Conservation (phyloP, 2,888 invertebrate species). For the Platycheirus rosarum region DNA sequence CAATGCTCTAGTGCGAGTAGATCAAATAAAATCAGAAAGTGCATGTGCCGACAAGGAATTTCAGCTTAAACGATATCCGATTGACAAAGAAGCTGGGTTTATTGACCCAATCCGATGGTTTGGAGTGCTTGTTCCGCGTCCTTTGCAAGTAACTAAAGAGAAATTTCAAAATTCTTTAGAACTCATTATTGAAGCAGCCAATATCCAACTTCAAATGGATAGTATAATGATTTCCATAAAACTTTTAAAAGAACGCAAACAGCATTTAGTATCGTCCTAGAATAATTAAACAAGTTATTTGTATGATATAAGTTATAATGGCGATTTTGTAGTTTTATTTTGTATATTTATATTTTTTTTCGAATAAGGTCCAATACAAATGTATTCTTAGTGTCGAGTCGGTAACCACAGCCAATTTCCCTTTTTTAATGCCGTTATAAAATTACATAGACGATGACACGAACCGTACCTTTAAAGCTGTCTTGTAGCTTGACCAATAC, state of each 20-base stretch:
- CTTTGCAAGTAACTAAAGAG: constrained; percentile 88
- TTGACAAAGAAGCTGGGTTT: constrained; percentile 81
- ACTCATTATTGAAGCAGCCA: constrained; percentile 87
- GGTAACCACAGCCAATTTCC: no score
- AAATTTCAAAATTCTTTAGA: constrained; percentile 88
- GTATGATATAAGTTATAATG: no score
- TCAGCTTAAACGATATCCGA: constrained; percentile 79
- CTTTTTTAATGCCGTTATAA: no score
- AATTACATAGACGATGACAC: no score
- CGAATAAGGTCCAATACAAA: no score
- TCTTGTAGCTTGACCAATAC: no score
- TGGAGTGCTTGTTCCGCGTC: constrained; percentile 92
- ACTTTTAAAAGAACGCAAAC: constrained; percentile 52
- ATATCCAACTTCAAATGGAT: constrained; percentile 86
- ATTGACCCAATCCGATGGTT: constrained; percentile 92
- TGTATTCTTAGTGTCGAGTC: no score
- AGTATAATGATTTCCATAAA: constrained; percentile 52
- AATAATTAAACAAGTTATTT: not conserved
- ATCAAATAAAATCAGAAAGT: constrained; percentile 79
- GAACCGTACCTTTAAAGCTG: no score
- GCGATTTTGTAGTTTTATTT: no score
- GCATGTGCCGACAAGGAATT: constrained; percentile 79
- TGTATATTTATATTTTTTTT: no score
- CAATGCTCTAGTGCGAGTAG: constrained; percentile 81
- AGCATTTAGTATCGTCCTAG: not conserved